phyloP scores from a whole-genome alignment of 2,797 vertebrate genomes.

The Amblyopsis hoosieri region DNA sequence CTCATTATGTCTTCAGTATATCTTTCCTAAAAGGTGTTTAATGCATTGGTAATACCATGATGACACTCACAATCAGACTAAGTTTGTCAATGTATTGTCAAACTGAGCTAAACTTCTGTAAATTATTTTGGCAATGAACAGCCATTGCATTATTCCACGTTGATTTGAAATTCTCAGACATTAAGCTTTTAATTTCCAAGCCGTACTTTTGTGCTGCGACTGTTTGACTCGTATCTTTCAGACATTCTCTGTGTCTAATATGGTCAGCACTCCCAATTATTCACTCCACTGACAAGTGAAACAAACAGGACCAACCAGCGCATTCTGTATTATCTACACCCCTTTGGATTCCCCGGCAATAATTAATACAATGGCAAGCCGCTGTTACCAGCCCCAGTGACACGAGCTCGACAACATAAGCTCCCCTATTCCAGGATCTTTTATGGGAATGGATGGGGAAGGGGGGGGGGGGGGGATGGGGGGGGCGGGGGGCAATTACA shows the following conservation, averaged over 20 bases:
- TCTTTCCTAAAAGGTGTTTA: no score
- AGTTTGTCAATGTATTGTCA: slow-evolving; percentile 42
- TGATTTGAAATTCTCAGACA: slow-evolving; percentile 85
- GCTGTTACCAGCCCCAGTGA: slow-evolving; percentile 74
- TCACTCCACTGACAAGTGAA: slow-evolving; percentile 86
- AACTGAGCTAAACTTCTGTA: slow-evolving; percentile 58
- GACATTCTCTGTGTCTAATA: slow-evolving; percentile 81
- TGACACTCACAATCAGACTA: slow-evolving; percentile 14
- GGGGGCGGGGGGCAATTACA: slow-evolving; percentile 43
- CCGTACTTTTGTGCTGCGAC: slow-evolving; percentile 80
- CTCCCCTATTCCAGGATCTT: slow-evolving; percentile 71
- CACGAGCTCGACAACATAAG: slow-evolving; percentile 76
- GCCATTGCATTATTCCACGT: slow-evolving; percentile 66
- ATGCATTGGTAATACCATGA: not conserved
- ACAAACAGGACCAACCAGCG: slow-evolving; percentile 82
- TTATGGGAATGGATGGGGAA: slow-evolving; percentile 26
- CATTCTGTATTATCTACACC: slow-evolving; percentile 84
- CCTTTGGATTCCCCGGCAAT: slow-evolving; percentile 82
- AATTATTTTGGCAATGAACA: slow-evolving; percentile 60
- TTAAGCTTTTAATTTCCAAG: slow-evolving; percentile 96
- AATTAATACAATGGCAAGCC: slow-evolving; percentile 83
- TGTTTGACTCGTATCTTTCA: slow-evolving; percentile 74
- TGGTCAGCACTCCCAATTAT: slow-evolving; percentile 87
- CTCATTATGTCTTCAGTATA: no score
- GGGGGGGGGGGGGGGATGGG: not conserved